A percentile compares a stretch with the other conserved stretches of the same genome.
Evolutionary conservation across 2,797 vertebrate genomes (phyloP).

Genomic region (Cephalopachus bancanus): DNA sequence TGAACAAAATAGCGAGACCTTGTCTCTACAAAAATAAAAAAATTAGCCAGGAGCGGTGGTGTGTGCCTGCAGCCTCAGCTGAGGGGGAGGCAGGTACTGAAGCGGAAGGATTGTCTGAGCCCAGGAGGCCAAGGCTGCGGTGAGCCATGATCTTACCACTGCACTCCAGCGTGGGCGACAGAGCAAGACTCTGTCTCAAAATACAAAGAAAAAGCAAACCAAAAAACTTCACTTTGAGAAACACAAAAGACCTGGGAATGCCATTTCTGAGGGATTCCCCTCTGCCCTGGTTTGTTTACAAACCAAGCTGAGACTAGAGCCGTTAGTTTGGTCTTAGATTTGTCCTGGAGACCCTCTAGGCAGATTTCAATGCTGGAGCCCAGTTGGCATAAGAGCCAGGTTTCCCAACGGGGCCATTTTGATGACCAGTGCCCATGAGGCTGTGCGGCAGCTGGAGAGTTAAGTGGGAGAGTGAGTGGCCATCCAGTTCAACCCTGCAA

Average conservation of each 20-base stretch:
- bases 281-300: background rate
- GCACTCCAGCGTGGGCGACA: no score
- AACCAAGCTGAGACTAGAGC: background rate
- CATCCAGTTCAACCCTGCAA: background rate
- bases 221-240: background rate
- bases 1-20: no score
- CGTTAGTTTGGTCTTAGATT: background rate
- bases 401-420: background rate
- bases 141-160: no score
- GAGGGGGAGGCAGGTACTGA: no score
- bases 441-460: background rate
- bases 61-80: no score
- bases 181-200: no score
- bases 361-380: background rate
- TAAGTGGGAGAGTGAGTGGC: background rate
- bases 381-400: background rate
- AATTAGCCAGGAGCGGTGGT: no score
- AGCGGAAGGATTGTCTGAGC: no score
- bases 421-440: background rate
- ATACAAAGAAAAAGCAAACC: no score
- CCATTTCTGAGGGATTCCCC: background rate
- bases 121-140: no score
- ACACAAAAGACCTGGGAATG: background rate
- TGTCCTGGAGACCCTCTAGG: background rate
- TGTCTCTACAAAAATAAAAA: no score